Base-by-base conservation (phyloP, 2,113 vertebrate genomes). In the Melospiza georgiana region DNA sequence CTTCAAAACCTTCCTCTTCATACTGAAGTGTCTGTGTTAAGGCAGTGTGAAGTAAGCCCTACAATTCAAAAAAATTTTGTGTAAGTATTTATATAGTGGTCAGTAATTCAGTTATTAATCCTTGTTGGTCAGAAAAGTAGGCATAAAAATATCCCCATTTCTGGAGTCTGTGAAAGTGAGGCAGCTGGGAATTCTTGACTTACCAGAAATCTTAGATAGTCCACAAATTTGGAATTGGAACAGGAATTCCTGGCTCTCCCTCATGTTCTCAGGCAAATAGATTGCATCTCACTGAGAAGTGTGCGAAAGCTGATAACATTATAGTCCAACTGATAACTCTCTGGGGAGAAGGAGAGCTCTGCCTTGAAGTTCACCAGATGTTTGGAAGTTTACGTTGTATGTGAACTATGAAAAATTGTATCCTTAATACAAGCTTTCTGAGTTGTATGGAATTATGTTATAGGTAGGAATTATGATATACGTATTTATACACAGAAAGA, bases 351-450 rank as follows among this genome's bases (percentile, higher is more conserved):
- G n/a, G 66, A 93, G 82, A n/a, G 57, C 77, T 85, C 62, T 75
- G 66, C 74, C 78, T 81, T 93, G 91, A 95, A 96, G 77, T 94
- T 95, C 89, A 85, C 84, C 95, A 96, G 93, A 93, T 97, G 93
- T 95, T 94, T 95, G 74, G 41, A 96, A 84, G 66, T 89, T 89
- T 95, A 87, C 25, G 6, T 73, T 89, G 54, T 59, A 63, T 94
- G 37, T 78, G 80, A 94, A 61, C 44, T 89, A 68, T 82, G 81
- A 89, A 81, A 66, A 92, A 87, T 4, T 84, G 62, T 65, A 54
- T 69, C 54, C 28, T 73, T 92, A 90, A 85, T 68, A 61, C 4
- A 46, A 44, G 25, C 65, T 75, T 95, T 95, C 81, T 58, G 41
- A 94, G 41, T 75, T 79, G 11, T 54, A 37, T 46, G 44, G 33